Percentiles rank a stretch among this genome's conserved stretches.
Evolutionary conservation across 2,888 invertebrate species (phyloP).

Genomic region (Coelopa pilipes): DNA sequence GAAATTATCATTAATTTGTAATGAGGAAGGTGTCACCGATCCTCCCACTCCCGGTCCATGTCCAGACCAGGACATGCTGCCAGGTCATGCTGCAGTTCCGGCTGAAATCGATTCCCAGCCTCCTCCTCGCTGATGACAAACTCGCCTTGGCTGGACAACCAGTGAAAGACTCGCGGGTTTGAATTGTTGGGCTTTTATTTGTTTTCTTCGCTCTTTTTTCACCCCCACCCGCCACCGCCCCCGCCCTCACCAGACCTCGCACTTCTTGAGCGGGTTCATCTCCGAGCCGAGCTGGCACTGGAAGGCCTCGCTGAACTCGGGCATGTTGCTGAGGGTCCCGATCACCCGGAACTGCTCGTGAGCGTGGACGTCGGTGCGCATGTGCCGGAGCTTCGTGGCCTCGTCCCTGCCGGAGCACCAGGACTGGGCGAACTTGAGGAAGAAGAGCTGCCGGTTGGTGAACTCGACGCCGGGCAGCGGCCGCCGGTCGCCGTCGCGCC

Average conservation of each 20-base stretch:
- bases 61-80: background rate
- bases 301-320: slow-evolving; percentile 85
- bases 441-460: slow-evolving; percentile 91
- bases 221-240: too few species aligned
- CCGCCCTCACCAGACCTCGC: slow-evolving; percentile 82
- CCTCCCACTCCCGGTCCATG: slow-evolving; percentile 44
- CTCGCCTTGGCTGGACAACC: too few species aligned
- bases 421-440: slow-evolving; percentile 90
- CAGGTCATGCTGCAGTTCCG: slow-evolving; percentile 25
- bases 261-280: slow-evolving; percentile 89
- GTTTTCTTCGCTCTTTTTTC: too few species aligned
- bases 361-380: slow-evolving; percentile 92
- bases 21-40: slow-evolving; percentile 59
- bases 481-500: slow-evolving; percentile 68
- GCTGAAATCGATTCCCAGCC: slow-evolving; percentile 58
- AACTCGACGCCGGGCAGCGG: slow-evolving; percentile 85
- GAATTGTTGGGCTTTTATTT: too few species aligned
- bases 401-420: slow-evolving; percentile 60
- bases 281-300: slow-evolving; percentile 77
- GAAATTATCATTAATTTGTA: slow-evolving; percentile 59
- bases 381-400: slow-evolving; percentile 68
- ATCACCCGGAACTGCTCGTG: slow-evolving; percentile 88
- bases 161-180: too few species aligned
- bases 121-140: too few species aligned
- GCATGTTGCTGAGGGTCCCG: slow-evolving; percentile 84